Base-by-base conservation (phyloP, 2,797 vertebrate genomes). In the Coregonus suidteri region DNA sequence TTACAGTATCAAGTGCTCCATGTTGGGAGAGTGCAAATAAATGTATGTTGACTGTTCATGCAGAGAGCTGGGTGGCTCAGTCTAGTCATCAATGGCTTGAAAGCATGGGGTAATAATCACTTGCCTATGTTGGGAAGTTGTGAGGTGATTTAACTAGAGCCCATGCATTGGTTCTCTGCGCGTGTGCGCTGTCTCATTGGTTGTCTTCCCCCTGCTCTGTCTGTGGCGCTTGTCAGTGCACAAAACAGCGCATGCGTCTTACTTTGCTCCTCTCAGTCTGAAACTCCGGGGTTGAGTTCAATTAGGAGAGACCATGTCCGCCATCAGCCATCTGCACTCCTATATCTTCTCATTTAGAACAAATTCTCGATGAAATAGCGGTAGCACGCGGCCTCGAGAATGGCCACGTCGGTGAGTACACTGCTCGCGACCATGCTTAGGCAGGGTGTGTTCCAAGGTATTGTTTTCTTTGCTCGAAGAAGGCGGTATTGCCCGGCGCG, bases 391-490 rank as follows among this genome's bases (percentile, higher is more conserved):
- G 94, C 95, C 95, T 93, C 87, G 87, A 94, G 95, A 91, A 99
- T 98, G 97, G 96, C 96, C 95, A 93, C 89, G 93, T 96, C 95
- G 96, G 97, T 97, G 92, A 98, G 97, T 97, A 92, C 80, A 37
- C 73, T 53, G 72, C 30, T 71, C 51, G 35, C 79, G 74, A 2
- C 71, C 41, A 54, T 7, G 72, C 64, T 1, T 14, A 67, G 16
- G 37, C 71, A 51, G 79, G 78, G 15, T 64, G 34, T 18, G 20
- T 62, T 53, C 79, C 62, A 79, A 79, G 80, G 84, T 75, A 70
- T 87, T 69, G 81, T 79, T 47, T 81, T 79, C 75, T 71, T 59
- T 81, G 80, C 87, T 75, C 85, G 77, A 75, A 78, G 81, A 75
- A 83, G 77, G 77, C 79, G 81, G 62, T 85, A 86, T 30, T 76